These are phyloP conservation scores for Tenodera sinensis DNA, from an alignment of 2,888 invertebrate genomes.

Conservation along the genomic window DNA sequence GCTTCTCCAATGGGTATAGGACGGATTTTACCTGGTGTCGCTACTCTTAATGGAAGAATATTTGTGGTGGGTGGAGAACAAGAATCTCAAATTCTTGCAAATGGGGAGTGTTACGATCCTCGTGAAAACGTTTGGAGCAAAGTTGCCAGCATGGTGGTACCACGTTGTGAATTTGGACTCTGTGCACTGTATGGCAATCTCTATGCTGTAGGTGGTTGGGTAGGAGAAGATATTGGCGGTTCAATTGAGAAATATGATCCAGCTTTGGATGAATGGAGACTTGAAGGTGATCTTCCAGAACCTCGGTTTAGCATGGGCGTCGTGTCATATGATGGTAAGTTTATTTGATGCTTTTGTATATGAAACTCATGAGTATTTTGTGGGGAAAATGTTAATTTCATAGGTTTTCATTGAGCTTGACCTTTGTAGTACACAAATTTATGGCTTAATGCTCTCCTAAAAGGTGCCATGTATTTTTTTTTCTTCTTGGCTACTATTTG, in stretches of 20 bases:
- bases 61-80: slow-evolving; percentile 91
- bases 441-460: no score
- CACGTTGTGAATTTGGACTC: slow-evolving; percentile 85
- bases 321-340: slow-evolving; percentile 70
- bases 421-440: no score
- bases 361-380: no score
- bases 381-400: no score
- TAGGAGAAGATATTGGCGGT: slow-evolving; percentile 85
- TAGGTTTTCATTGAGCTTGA: no score
- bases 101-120: slow-evolving; percentile 81
- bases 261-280: slow-evolving; percentile 69
- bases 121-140: slow-evolving; percentile 55
- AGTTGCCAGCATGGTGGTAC: slow-evolving; percentile 68
- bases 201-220: slow-evolving; percentile 91
- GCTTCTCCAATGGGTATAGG: slow-evolving; percentile 79
- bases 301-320: slow-evolving; percentile 91
- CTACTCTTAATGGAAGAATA: slow-evolving; percentile 76
- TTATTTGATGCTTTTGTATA: background rate
- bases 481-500: no score
- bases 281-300: slow-evolving; percentile 74
- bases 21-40: slow-evolving; percentile 83
- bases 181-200: slow-evolving; percentile 78
- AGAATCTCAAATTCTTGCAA: slow-evolving; percentile 82
- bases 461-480: no score
- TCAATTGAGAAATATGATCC: slow-evolving; percentile 87